Percentiles rank a stretch among this genome's conserved stretches.
Evolutionary conservation across 2,888 invertebrate genomes (phyloP).

Genomic region (Acrobasis consociella): DNA sequence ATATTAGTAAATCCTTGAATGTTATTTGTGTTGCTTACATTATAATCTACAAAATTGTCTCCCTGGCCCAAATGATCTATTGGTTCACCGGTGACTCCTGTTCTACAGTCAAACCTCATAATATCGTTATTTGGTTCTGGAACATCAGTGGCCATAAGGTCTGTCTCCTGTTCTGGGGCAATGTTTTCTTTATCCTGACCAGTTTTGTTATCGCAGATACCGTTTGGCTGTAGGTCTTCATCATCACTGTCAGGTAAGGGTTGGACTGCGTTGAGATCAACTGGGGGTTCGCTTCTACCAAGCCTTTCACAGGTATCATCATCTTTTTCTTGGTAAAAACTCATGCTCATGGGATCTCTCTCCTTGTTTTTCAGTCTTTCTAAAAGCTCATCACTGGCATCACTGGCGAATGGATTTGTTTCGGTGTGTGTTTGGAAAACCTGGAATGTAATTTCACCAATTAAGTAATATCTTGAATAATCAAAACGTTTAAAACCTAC

Average conservation of each 20-base stretch:
- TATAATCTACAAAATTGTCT: conserved; percentile 60
- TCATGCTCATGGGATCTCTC: conserved; percentile 85
- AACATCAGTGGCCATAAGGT: conserved; percentile 47
- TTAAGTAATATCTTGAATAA: not conserved
- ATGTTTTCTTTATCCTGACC: conserved; percentile 68
- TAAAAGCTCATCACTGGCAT: conserved; percentile 73
- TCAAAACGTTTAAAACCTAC: no score
- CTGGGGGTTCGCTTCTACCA: conserved; percentile 61
- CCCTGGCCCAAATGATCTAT: conserved; percentile 46
- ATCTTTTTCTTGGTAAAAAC: conserved; percentile 84
- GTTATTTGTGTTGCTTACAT: conserved; percentile 51
- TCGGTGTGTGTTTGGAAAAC: conserved; percentile 74
- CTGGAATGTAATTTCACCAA: conserved; percentile 45
- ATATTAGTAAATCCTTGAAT: conserved; percentile 57
- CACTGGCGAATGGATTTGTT: conserved; percentile 72
- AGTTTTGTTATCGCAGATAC: conserved; percentile 43
- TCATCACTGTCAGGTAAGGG: conserved; percentile 80
- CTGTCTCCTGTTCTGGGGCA: conserved; percentile 52
- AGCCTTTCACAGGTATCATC: conserved; percentile 77
- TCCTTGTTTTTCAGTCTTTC: conserved; percentile 81
- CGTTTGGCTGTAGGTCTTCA: conserved; percentile 64
- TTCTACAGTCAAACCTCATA: conserved; percentile 60
- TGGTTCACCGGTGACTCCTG: conserved; percentile 48
- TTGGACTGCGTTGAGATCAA: conserved; percentile 84
- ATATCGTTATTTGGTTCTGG: conserved; percentile 71